These are phyloP conservation scores for Polia nebulosa DNA, from an alignment of 2,888 invertebrate species.

Conservation along the genomic window DNA sequence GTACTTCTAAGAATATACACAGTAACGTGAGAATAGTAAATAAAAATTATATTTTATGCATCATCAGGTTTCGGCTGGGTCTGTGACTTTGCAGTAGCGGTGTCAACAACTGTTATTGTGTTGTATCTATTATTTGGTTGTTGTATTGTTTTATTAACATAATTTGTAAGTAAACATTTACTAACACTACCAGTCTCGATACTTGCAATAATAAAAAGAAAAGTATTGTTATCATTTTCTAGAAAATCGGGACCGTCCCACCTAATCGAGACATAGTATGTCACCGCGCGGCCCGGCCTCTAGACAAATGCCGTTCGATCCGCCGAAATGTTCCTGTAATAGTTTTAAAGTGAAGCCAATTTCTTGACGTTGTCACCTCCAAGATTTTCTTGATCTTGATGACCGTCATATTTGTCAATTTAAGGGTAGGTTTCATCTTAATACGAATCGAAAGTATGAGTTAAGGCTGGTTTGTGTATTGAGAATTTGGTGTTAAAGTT, in stretches of 20 bases:
- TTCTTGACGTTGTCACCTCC: conserved; percentile 58
- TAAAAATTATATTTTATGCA: too few species aligned
- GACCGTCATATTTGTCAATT: conserved; percentile 10
- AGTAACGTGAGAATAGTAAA: too few species aligned
- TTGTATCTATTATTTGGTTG: too few species aligned
- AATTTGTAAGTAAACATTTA: too few species aligned
- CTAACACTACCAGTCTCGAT: too few species aligned
- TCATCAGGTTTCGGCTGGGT: too few species aligned
- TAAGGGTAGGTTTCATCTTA: neutral
- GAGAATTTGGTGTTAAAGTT: too few species aligned
- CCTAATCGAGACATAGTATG: conserved; percentile 27
- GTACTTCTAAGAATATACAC: too few species aligned
- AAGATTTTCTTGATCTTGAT: conserved; percentile 15
- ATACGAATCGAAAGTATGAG: neutral
- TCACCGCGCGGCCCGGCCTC: conserved; percentile 47
- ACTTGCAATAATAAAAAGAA: too few species aligned
- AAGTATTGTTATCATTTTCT: neutral
- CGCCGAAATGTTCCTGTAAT: conserved; percentile 73
- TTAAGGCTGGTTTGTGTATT: neutral
- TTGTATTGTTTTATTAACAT: too few species aligned
- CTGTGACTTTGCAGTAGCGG: too few species aligned
- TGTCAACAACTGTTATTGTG: too few species aligned
- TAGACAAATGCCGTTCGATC: conserved; percentile 78
- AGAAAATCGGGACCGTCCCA: conserved; percentile 31
- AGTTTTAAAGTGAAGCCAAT: conserved; percentile 79